Evolutionary conservation across 2,888 invertebrate genomes (phyloP), one percentile per base, ranked within the genome.

Genomic region (Unio pictorum): DNA sequence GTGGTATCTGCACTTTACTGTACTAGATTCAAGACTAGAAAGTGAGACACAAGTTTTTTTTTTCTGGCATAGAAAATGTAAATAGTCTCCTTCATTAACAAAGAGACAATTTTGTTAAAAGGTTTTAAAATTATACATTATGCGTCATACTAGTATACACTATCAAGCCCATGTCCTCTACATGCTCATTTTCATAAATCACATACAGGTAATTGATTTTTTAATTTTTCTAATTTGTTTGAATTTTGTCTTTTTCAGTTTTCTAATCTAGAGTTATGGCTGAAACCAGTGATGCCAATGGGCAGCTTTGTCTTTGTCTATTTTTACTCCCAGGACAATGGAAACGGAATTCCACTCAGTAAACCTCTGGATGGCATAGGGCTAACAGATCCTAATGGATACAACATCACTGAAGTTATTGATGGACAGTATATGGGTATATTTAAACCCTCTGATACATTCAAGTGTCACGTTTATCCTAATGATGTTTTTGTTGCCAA

Each of bases 221-320:
- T 20, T 8, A 63, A 6, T 6, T 63, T 34, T 63, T 18, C 17
- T 34, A 34, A n/a, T 63, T 17, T 62, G 23, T n/a, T 20, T n/a
- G 3, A 7, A 45, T 62, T 64, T 18, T 71, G 63, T 61, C 23
- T 18, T 61, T 75, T 80, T 28, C 79, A 84, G 84, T 61, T 74
- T 45, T 72, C 70, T 61, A 68, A 75, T 34, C 62, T 83, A 18
- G 96, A 97, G 91, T 95, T 97, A 86, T 98, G 97, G 97, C 95
- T 95, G 1, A 93, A 96, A 54, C 85, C 87, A 8, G 80, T 88
- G 7, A 57, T 72, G 17, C 87, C 86, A 18, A 67, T 63, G n/a
- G 87, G 88, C 3, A 85, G 84, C 68, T 76, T 80, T 59, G 88
- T 88, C 20, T 77, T 89, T 54, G 85, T 84, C 1, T 69, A 88